Conservation (phyloP, 2,113 vertebrate species). For the Parotia lawesii region DNA sequence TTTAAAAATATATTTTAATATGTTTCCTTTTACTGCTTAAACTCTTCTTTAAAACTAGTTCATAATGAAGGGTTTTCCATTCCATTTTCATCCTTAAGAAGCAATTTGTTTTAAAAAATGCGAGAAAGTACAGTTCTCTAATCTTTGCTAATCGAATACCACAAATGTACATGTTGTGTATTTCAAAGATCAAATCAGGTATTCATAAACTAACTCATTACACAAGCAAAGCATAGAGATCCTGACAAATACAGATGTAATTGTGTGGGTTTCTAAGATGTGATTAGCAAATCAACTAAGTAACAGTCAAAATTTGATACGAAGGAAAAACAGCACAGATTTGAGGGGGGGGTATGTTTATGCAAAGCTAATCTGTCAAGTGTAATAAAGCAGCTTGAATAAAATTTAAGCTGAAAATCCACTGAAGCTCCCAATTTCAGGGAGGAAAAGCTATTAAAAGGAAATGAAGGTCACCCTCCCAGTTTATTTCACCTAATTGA, state of each 20-base stretch:
- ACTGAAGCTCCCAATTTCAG: constrained; percentile 87
- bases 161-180: constrained; percentile 37
- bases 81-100: constrained; percentile 22
- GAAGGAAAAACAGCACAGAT: constrained; percentile 47
- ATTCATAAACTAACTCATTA: constrained; percentile 70
- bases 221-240: constrained; percentile 62
- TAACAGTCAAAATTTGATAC: constrained; percentile 72
- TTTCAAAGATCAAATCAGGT: constrained; percentile 15
- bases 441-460: constrained; percentile 85
- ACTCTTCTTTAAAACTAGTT: background rate
- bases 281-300: constrained; percentile 74
- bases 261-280: constrained; percentile 68
- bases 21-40: background rate
- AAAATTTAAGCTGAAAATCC: constrained; percentile 87
- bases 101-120: background rate
- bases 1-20: background rate
- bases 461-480: constrained; percentile 96
- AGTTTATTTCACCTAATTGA: constrained; percentile 99
- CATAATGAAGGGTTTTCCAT: constrained; percentile 38
- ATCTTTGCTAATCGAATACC: constrained; percentile 63
- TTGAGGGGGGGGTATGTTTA: constrained; percentile 73
- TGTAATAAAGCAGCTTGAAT: constrained; percentile 85
- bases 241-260: constrained; percentile 74
- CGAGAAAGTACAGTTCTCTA: constrained; percentile 37
- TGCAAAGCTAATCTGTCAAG: constrained; percentile 85